Evolutionary conservation across 2,113 vertebrate species (phyloP).

Genomic region (Chrysochloris asiatica): DNA sequence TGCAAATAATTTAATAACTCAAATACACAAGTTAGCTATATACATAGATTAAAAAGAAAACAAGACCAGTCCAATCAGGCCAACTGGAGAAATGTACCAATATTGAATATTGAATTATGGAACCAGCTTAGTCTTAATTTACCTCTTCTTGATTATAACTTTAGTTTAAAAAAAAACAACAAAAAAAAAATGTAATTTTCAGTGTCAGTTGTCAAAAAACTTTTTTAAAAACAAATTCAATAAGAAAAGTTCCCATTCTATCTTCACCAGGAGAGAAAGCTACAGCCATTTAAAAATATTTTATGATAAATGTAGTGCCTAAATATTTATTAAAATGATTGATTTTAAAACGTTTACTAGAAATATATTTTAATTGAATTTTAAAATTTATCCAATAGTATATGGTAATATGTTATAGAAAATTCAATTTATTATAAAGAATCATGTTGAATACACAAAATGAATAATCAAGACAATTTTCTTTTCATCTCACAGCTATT

Average conservation of each 20-base stretch:
- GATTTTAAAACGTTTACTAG: not conserved
- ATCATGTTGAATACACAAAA: not conserved
- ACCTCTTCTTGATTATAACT: not conserved
- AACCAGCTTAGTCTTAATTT: conserved; percentile 1
- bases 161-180: no score
- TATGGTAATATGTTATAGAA: not conserved
- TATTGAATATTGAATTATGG: not conserved
- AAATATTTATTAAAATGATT: no score
- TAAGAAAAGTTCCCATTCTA: not conserved
- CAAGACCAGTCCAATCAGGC: not conserved
- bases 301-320: not conserved
- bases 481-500: not conserved
- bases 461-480: not conserved
- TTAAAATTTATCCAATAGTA: not conserved
- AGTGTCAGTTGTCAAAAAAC: conserved; percentile 3
- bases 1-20: conserved; percentile 13
- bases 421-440: not conserved
- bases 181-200: conserved; percentile 14
- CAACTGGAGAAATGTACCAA: not conserved
- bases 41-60: not conserved
- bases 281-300: no score
- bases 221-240: not conserved
- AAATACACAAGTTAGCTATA: not conserved
- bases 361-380: not conserved
- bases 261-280: no score